phyloP scores from a whole-genome alignment of 2,797 vertebrate species.

The Alauda arvensis region DNA sequence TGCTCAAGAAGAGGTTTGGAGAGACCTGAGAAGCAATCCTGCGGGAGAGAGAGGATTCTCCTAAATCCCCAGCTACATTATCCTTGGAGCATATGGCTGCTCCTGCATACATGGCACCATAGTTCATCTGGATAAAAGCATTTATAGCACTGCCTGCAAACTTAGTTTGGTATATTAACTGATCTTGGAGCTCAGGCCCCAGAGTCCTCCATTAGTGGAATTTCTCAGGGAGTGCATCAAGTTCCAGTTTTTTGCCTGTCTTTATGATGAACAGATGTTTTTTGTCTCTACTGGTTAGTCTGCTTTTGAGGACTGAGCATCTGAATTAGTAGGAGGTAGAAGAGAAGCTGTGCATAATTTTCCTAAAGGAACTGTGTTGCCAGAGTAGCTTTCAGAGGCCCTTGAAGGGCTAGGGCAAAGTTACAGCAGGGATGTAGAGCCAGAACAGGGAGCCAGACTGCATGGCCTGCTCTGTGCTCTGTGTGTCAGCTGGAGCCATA shows the following conservation, averaged over 20 bases:
- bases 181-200: background rate
- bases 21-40: background rate
- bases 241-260: background rate
- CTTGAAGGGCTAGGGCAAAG: background rate
- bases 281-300: background rate
- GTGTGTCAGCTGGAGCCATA: background rate
- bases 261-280: background rate
- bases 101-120: background rate
- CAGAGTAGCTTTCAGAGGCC: background rate
- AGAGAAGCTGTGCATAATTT: background rate
- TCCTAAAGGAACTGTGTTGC: background rate
- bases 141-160: background rate
- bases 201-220: background rate
- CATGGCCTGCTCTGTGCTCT: background rate
- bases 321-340: background rate
- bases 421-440: background rate
- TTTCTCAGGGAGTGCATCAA: background rate
- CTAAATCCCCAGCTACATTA: background rate
- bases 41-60: background rate
- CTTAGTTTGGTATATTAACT: background rate
- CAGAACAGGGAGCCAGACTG: background rate
- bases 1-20: background rate
- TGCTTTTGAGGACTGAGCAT: background rate
- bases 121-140: background rate
- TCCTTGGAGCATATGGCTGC: background rate